Base-by-base conservation (phyloP, 2,888 invertebrate genomes). In the Myopa testacea region DNA sequence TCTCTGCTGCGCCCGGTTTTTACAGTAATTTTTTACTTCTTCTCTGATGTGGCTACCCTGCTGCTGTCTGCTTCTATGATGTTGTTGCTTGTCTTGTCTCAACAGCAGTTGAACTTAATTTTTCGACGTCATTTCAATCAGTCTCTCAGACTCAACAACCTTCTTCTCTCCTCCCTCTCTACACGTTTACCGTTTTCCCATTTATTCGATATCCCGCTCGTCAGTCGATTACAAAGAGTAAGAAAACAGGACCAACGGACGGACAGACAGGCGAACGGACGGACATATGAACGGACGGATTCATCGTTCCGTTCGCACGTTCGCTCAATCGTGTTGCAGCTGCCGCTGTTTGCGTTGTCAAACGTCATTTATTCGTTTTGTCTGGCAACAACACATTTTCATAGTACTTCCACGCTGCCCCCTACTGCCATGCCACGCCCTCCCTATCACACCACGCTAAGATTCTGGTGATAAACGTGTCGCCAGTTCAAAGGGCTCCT, bases 401-500 rank as follows among this genome's bases (percentile, higher is more conserved):
- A 26, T 2, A 26, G 26, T 26, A 26, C 26, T 26, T 26, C 26
- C 26, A 45, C 62, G 58, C 68, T 76, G 76, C 55, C 69, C 2
- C 26, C 26, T 26, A 34, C 19, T 0, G 12, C 4, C 71, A 19
- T 38, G 8, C 45, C 26, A 10, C 12, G 34, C 14, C 37, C 45
- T 12, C n/a, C 38, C 14, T 75, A n/a, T 38, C 55, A 16, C 58
- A 12, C n/a, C 63, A 14, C 16, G 70, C 38, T n/a, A 19, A 14
- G 37, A 58, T 72, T 16, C 38, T 73, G 19, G 50, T 75, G 75
- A 72, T 34, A 63, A 37, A 52, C 65, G 34, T 34, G 45, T 65
- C 45, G 74, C 65, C 10, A 52, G 19, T 34, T 73, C 69, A 76
- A 76, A 63, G n/a, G 26, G 50, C 76, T 70, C 76, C 76, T 63